Conservation (phyloP, 1,140 invertebrate genomes). For the Coelopa frigida region DNA sequence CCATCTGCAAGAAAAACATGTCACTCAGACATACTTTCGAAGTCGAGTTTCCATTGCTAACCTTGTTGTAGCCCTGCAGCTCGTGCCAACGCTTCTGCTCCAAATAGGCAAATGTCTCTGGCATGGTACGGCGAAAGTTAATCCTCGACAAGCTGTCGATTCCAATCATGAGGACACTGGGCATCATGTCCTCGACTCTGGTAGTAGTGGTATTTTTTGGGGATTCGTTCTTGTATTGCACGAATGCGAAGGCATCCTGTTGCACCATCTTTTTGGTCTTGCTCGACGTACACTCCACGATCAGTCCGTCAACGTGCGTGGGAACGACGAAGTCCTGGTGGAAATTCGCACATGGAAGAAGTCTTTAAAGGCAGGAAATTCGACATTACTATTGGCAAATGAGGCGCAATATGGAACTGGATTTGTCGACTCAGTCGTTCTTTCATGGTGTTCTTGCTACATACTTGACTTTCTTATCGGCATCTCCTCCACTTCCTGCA, state of each 20-base stretch:
- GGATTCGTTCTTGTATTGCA: slow-evolving; percentile 15
- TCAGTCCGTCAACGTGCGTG: slow-evolving; percentile 17
- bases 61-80: slow-evolving; percentile 36
- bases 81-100: slow-evolving; percentile 24
- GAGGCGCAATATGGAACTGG: too few relatives aligned
- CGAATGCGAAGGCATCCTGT: slow-evolving; percentile 29
- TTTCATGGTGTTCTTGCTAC: too few relatives aligned
- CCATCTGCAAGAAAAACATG: slow-evolving; percentile 48
- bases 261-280: slow-evolving; percentile 15
- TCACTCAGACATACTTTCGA: too few relatives aligned
- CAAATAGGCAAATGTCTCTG: slow-evolving; percentile 26
- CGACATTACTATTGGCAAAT: too few relatives aligned
- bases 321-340: slow-evolving; percentile 26
- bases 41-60: too few relatives aligned
- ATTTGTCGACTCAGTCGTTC: too few relatives aligned
- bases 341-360: slow-evolving; percentile 20
- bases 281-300: slow-evolving; percentile 22
- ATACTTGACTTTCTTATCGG: slow-evolving; percentile 48
- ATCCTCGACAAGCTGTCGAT: slow-evolving; percentile 40
- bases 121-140: slow-evolving; percentile 41
- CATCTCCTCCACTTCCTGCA: slow-evolving; percentile 17
- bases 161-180: slow-evolving; percentile 32
- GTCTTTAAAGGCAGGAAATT: slow-evolving; percentile 16
- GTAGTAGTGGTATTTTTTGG: slow-evolving; percentile 1
- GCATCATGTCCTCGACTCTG: slow-evolving; percentile 1